A percentile compares a stretch with the other conserved stretches of the same genome.
Conservation (phyloP, 2,797 vertebrate species). For the Argya squamiceps region DNA sequence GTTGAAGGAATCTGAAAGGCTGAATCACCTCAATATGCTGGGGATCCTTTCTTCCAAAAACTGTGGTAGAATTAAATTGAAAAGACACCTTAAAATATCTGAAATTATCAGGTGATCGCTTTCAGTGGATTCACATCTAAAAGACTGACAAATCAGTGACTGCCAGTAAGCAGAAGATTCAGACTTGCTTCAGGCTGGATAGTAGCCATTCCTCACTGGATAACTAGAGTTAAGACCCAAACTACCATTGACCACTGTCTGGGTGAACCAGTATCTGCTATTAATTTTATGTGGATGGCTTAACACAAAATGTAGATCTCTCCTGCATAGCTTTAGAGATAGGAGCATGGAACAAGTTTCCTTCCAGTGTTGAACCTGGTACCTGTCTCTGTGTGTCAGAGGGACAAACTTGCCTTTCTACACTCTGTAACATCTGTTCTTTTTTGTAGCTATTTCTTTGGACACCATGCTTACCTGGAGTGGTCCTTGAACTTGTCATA, state of each 20-base stretch:
- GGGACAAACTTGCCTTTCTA: background rate
- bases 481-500: conserved; percentile 83
- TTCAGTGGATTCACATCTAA: background rate
- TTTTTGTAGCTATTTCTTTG: background rate
- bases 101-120: background rate
- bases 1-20: background rate
- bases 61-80: background rate
- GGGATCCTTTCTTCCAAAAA: background rate
- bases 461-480: conserved; percentile 81
- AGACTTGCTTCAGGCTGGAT: background rate
- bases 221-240: background rate
- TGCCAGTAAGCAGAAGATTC: background rate
- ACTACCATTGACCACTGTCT: background rate
- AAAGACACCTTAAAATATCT: background rate
- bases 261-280: background rate
- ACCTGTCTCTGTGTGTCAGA: background rate
- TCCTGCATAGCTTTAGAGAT: background rate
- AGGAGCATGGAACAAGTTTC: background rate
- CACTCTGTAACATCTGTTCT: background rate
- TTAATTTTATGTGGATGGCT: background rate
- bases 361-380: background rate
- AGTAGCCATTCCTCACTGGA: background rate
- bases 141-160: background rate
- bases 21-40: background rate
- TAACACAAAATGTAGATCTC: background rate